Conservation (phyloP, 2,888 invertebrate genomes). For the Pollenia amentaria region DNA sequence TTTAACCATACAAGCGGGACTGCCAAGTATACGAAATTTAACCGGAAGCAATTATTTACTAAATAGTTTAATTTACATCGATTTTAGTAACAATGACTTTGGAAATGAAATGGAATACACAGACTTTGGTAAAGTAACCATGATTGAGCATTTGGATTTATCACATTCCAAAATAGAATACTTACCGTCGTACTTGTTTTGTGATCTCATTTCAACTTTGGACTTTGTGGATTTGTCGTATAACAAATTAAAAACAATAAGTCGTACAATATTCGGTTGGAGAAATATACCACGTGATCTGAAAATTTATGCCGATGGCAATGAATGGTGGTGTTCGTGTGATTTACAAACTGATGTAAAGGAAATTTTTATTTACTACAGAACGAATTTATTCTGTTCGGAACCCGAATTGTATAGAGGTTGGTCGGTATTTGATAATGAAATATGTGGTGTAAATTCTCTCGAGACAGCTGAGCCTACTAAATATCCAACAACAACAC, state of each 20-base stretch:
- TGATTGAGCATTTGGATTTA: slow-evolving; percentile 78
- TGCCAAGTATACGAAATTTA: slow-evolving; percentile 76
- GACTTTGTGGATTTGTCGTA: slow-evolving; percentile 78
- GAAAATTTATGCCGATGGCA: slow-evolving; percentile 74
- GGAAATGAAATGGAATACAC: slow-evolving; percentile 60
- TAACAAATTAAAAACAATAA: slow-evolving; percentile 77
- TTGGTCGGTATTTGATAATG: slow-evolving; percentile 74
- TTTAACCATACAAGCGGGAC: slow-evolving; percentile 76
- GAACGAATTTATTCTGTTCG: slow-evolving; percentile 72
- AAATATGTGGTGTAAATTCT: slow-evolving; percentile 64
- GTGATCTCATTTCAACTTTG: slow-evolving; percentile 75
- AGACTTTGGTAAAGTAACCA: slow-evolving; percentile 77
- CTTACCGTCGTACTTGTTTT: slow-evolving; percentile 78
- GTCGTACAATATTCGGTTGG: slow-evolving; percentile 77
- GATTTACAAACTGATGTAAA: slow-evolving; percentile 75
- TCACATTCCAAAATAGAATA: slow-evolving; percentile 77
- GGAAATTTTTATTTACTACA: slow-evolving; percentile 69
- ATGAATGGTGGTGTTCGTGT: slow-evolving; percentile 80
- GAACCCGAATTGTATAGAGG: slow-evolving; percentile 69
- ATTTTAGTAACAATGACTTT: slow-evolving; percentile 80
- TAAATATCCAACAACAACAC: not conserved
- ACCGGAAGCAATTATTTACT: slow-evolving; percentile 76
- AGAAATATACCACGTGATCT: slow-evolving; percentile 67
- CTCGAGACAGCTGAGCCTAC: not conserved
- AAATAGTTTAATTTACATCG: slow-evolving; percentile 76